These are phyloP conservation scores for Ichneumon xanthorius DNA, from an alignment of 2,888 invertebrate species.

Conservation along the genomic window DNA sequence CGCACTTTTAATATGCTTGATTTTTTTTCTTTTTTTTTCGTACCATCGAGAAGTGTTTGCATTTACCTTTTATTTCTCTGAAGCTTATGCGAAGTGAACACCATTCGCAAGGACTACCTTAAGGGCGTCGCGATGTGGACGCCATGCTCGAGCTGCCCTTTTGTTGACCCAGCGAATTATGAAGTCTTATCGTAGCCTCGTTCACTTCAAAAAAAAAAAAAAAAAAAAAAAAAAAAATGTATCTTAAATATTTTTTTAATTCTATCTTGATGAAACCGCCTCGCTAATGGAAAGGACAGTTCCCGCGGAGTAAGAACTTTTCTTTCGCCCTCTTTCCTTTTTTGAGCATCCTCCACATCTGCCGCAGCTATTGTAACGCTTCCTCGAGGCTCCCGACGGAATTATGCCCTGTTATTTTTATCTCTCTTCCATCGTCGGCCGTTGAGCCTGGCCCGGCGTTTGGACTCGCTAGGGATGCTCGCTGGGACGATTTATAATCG, in stretches of 20 bases:
- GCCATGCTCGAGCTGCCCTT: background rate
- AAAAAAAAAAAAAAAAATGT: too few relatives aligned
- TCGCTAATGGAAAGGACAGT: constrained; percentile 16
- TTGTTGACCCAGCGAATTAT: constrained; percentile 18
- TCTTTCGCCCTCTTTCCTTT: background rate
- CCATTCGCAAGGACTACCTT: background rate
- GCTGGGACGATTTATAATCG: background rate
- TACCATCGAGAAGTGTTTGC: too few relatives aligned
- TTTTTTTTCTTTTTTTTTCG: too few relatives aligned
- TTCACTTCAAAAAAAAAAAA: background rate
- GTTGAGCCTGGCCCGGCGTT: background rate
- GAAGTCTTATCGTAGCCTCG: constrained; percentile 1
- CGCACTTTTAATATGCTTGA: too few relatives aligned
- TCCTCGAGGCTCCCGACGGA: background rate
- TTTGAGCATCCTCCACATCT: background rate
- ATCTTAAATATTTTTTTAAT: background rate
- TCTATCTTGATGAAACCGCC: constrained; percentile 1
- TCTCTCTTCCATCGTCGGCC: background rate
- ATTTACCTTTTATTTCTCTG: too few relatives aligned
- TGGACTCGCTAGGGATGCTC: background rate
- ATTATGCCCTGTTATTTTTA: constrained; percentile 6
- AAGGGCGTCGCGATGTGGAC: background rate
- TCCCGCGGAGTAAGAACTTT: background rate
- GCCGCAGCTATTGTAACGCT: constrained; percentile 8
- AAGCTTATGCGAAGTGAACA: too few relatives aligned